Evolutionary conservation across 1,140 invertebrate species (phyloP), one percentile per base, ranked within the genome.

Genomic region (Aplysia californica): DNA sequence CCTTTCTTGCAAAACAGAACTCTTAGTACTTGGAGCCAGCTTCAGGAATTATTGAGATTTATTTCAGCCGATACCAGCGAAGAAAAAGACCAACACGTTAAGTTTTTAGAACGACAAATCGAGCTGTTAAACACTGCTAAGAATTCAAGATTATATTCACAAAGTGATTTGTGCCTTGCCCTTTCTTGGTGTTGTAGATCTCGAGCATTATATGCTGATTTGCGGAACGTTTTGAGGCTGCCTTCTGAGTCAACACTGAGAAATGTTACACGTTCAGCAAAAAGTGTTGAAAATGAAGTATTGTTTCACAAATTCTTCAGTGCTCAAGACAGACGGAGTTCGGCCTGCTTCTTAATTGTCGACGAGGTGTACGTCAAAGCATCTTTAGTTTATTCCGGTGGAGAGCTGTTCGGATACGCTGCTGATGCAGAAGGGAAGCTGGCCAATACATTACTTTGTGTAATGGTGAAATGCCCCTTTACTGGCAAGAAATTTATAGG

Each of bases 161-260:
- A 50, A 50, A 10, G n/a, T 10, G 44, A 61, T 61, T 26, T 61
- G 6, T 61, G 58, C 29, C 18, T 6, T 10, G 20, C 58, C 10
- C 29, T 61, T 61, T 61, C 58, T 23, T 61, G 58, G 58, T 61
- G 29, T 61, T 10, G 10, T 20, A 20, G 10, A 10, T 61, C 58
- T 18, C 10, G 58, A 20, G 29, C 58, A 20, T 29, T 61, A 6
- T 61, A 61, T 29, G 6, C 29, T 23, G 10, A 61, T 10, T 31
- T 61, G 18, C 58, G 58, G 26, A 18, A 10, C 10, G 6, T 10
- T 31, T 10, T 61, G 10, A 23, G 10, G 10, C 58, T 61, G 10
- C 58, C 58, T 10, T 61, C 58, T 15, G 65, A 67, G 56, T 56
- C 44, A 71, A 29, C 44, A 20, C 56, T 71, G 31, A n/a, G 10